Evolutionary conservation across 2,888 invertebrate species (phyloP).

Genomic region (Drepanosiphum platanoidis): DNA sequence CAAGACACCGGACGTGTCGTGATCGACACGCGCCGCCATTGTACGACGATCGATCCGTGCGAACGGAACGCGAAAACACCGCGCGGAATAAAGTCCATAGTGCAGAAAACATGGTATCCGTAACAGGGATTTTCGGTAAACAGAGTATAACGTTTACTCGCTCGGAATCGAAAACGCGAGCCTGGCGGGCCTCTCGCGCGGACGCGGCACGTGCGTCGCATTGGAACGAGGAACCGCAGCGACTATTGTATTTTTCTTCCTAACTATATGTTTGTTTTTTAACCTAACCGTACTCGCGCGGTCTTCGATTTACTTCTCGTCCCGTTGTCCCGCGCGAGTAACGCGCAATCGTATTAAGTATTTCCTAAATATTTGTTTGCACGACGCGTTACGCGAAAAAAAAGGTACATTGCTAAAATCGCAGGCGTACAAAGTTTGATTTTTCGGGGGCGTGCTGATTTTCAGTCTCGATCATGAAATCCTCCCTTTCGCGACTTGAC

Average conservation of each 20-base stretch:
- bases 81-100: too few relatives aligned
- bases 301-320: neutral
- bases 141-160: neutral
- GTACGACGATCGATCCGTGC: too few relatives aligned
- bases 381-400: neutral
- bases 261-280: conserved; percentile 19
- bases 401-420: too few relatives aligned
- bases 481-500: too few relatives aligned
- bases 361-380: neutral
- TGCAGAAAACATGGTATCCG: neutral
- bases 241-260: neutral
- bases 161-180: conserved; percentile 20
- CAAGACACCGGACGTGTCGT: too few relatives aligned
- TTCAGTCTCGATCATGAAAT: too few relatives aligned
- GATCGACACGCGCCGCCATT: too few relatives aligned
- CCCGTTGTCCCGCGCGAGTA: neutral
- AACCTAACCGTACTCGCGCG: neutral
- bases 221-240: neutral
- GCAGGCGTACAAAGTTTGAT: too few relatives aligned
- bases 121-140: neutral
- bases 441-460: too few relatives aligned
- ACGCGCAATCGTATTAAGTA: neutral
- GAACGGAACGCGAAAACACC: too few relatives aligned
- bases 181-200: neutral
- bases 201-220: neutral